phyloP scores from a whole-genome alignment of 2,797 vertebrate species.

The Sandelia bainsii region DNA sequence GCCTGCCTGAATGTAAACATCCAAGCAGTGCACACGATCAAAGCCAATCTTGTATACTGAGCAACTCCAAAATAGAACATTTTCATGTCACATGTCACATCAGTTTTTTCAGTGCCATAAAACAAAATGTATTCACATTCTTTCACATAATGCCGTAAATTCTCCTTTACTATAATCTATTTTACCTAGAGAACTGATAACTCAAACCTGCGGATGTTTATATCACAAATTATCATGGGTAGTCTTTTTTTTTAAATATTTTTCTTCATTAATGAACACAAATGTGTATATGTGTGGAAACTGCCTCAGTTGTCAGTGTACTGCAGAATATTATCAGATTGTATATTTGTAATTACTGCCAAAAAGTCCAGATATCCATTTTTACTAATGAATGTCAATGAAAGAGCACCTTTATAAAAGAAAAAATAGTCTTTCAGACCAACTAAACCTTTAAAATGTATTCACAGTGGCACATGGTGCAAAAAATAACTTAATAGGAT shows the following conservation, averaged over 20 bases:
- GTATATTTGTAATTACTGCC: too few relatives aligned
- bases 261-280: conserved; percentile 4
- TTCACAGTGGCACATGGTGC: neutral
- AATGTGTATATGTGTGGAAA: too few relatives aligned
- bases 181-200: neutral
- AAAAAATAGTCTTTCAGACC: conserved; percentile 6
- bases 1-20: neutral
- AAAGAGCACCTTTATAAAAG: conserved; percentile 1
- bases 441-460: conserved; percentile 5
- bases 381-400: neutral
- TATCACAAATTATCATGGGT: neutral
- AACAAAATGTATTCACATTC: conserved; percentile 4
- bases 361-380: too few relatives aligned
- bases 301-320: too few relatives aligned
- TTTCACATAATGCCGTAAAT: neutral
- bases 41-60: neutral
- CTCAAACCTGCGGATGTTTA: neutral
- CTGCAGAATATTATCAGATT: too few relatives aligned
- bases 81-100: neutral
- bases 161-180: conserved; percentile 4
- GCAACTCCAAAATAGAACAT: neutral
- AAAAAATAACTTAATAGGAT: neutral
- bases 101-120: neutral
- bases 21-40: neutral
- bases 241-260: conserved; percentile 1